Evolutionary conservation across 2,888 invertebrate genomes (phyloP).

Genomic region (Hypsopygia costalis): DNA sequence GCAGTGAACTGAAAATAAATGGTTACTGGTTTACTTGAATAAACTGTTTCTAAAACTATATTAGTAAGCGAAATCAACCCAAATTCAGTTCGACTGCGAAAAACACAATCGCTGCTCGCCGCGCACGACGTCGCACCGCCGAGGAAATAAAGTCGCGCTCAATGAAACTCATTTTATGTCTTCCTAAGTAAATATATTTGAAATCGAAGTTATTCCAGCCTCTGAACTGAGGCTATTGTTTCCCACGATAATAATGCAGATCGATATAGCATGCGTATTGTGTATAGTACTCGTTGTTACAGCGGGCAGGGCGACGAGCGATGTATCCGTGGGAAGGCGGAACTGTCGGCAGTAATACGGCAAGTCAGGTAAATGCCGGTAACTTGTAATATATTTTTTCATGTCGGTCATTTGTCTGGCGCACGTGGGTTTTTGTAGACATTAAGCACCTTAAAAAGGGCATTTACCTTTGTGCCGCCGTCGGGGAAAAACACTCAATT

Average conservation of each 20-base stretch:
- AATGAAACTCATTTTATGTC: slow-evolving; percentile 45
- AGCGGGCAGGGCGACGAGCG: background rate
- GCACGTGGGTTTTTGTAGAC: slow-evolving; percentile 60
- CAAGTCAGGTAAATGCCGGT: slow-evolving; percentile 30
- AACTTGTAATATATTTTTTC: slow-evolving; percentile 56
- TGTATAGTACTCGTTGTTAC: background rate
- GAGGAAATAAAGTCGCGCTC: slow-evolving; percentile 33
- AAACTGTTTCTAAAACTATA: too few species aligned
- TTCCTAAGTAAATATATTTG: slow-evolving; percentile 48
- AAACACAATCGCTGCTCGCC: too few species aligned
- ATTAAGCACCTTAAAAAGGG: slow-evolving; percentile 58
- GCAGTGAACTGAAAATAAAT: too few species aligned
- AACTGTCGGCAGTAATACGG: background rate
- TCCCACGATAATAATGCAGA: background rate
- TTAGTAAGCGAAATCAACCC: too few species aligned
- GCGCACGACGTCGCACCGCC: slow-evolving; percentile 15
- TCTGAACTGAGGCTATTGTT: slow-evolving; percentile 1
- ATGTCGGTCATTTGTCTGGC: slow-evolving; percentile 55
- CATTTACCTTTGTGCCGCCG: slow-evolving; percentile 36
- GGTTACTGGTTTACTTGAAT: too few species aligned
- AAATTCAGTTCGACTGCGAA: too few species aligned
- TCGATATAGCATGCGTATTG: background rate
- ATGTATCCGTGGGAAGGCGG: too few species aligned
- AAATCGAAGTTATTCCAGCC: slow-evolving; percentile 41
- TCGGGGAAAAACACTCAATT: slow-evolving; percentile 20